Evolutionary conservation across 1,140 invertebrate species (phyloP).

Genomic region (Phortica variegata): DNA sequence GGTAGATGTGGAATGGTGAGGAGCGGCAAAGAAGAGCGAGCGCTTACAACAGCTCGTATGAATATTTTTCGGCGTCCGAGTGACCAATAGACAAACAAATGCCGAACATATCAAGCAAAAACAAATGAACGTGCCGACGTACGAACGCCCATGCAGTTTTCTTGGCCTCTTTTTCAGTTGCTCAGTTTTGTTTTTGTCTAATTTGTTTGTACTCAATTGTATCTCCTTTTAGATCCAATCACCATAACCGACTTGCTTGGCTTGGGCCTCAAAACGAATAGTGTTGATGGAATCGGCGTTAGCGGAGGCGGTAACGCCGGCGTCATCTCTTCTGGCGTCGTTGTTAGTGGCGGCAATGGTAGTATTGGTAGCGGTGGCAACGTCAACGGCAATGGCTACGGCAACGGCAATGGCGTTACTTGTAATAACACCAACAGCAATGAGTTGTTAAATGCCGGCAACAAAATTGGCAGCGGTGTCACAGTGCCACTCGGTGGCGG

Average conservation of each 20-base stretch:
- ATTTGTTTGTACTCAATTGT: too few relatives aligned
- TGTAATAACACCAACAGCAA: too few relatives aligned
- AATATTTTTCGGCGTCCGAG: too few relatives aligned
- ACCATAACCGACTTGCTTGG: slow-evolving; percentile 51
- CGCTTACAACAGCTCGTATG: too few relatives aligned
- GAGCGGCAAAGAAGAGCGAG: too few relatives aligned
- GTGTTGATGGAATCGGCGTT: slow-evolving; percentile 4
- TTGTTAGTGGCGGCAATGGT: not conserved
- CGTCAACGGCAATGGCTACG: slow-evolving; percentile 30
- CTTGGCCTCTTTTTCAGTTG: not conserved
- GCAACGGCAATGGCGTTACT: slow-evolving; percentile 21
- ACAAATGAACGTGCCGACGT: too few relatives aligned
- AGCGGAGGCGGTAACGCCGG: slow-evolving; percentile 19
- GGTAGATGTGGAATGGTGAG: too few relatives aligned
- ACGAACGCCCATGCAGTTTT: too few relatives aligned
- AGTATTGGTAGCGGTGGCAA: not conserved
- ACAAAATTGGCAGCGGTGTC: slow-evolving; percentile 31
- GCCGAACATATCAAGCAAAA: too few relatives aligned
- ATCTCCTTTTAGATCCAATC: slow-evolving; percentile 41
- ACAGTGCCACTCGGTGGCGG: slow-evolving; percentile 32
- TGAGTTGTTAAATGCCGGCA: slow-evolving; percentile 36
- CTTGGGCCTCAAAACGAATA: slow-evolving; percentile 28
- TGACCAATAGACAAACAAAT: too few relatives aligned
- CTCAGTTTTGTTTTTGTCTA: not conserved
- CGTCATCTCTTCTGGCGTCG: not conserved